Evolutionary conservation across 2,888 invertebrate species (phyloP).

Genomic region (Acanthosepion lycidas): DNA sequence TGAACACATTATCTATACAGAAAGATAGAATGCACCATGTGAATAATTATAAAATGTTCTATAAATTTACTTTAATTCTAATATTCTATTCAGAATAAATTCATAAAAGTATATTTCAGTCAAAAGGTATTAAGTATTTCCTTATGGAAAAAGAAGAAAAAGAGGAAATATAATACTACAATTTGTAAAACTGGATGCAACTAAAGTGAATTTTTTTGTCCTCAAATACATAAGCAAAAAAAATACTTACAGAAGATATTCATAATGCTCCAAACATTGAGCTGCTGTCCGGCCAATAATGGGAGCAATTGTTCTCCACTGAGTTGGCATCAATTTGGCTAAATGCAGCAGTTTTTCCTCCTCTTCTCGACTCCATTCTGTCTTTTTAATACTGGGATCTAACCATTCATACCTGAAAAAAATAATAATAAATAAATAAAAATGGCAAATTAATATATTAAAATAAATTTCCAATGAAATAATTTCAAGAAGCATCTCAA

Average conservation of each 20-base stretch:
- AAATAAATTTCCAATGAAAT: not conserved
- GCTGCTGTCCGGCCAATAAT: slow-evolving; percentile 99
- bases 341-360: slow-evolving; percentile 97
- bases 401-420: slow-evolving; percentile 90
- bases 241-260: slow-evolving; percentile 89
- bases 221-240: not conserved
- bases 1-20: not conserved
- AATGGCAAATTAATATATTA: not conserved
- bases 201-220: not conserved
- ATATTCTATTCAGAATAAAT: not conserved
- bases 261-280: slow-evolving; percentile 97
- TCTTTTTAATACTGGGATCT: slow-evolving; percentile 99
- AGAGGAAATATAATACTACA: not conserved
- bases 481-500: too few relatives aligned
- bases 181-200: not conserved
- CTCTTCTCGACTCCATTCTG: slow-evolving; percentile 99
- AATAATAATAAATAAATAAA: too few relatives aligned
- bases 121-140: not conserved
- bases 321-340: slow-evolving; percentile 99
- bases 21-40: not conserved
- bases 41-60: not conserved
- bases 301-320: slow-evolving; percentile 99
- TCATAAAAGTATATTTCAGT: not conserved
- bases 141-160: not conserved
- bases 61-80: not conserved